A percentile compares a stretch with the other conserved stretches of the same genome.
These are phyloP conservation scores for Dinoponera quadriceps DNA, from an alignment of 1,140 invertebrate species.

Conservation along the genomic window DNA sequence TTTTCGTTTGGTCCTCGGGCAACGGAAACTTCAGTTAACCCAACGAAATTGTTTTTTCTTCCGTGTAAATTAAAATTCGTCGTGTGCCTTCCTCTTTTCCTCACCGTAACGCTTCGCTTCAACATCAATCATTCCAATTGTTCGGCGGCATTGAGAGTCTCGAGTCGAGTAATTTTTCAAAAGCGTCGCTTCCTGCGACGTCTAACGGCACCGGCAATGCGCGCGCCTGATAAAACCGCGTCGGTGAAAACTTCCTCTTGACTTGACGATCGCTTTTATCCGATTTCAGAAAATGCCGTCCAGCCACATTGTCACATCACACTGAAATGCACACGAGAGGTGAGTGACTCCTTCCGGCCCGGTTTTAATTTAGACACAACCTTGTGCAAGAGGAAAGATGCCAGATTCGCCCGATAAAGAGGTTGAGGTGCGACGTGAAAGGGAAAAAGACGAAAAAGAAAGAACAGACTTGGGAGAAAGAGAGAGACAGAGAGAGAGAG, in stretches of 20 bases:
- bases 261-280: slow-evolving; percentile 5
- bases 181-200: neutral
- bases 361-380: slow-evolving; percentile 77
- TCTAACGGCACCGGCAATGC: neutral
- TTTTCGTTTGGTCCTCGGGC: no score
- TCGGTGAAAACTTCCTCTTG: neutral
- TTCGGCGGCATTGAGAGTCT: neutral
- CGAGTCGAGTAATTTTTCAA: slow-evolving; percentile 8
- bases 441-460: slow-evolving; percentile 25
- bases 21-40: no score
- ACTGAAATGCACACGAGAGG: slow-evolving; percentile 95
- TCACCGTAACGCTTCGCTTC: slow-evolving; percentile 6
- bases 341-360: slow-evolving; percentile 85
- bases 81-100: neutral
- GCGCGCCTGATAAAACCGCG: neutral
- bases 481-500: neutral
- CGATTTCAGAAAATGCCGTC: slow-evolving; percentile 86
- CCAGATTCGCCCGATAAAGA: slow-evolving; percentile 65
- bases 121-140: neutral
- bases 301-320: slow-evolving; percentile 97
- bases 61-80: slow-evolving; percentile 40
- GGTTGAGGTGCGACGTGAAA: slow-evolving; percentile 15
- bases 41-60: no score
- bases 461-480: neutral
- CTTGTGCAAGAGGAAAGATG: slow-evolving; percentile 68